Percentiles rank a stretch among this genome's conserved stretches.
Evolutionary conservation across 2,888 invertebrate species (phyloP).

Genomic region (Alloscopus bannaensis): DNA sequence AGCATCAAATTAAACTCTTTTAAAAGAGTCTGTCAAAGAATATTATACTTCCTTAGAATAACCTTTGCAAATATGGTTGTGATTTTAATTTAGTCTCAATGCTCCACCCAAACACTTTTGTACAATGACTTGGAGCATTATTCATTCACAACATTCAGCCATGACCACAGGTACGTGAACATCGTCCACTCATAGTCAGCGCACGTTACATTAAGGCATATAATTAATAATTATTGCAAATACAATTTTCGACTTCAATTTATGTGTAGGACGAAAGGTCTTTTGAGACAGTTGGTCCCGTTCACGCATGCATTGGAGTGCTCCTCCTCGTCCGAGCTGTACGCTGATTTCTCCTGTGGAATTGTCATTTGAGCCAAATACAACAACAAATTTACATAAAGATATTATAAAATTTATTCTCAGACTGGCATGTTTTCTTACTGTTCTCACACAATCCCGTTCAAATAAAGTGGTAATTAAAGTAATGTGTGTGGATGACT

Average conservation of each 20-base stretch:
- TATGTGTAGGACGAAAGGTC: constrained; percentile 69
- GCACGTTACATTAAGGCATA: no score
- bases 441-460: not conserved
- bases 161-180: constrained; percentile 75
- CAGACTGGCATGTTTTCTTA: not conserved
- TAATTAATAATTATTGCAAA: no score
- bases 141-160: constrained; percentile 75
- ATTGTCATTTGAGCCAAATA: constrained; percentile 66
- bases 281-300: constrained; percentile 71
- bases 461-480: not conserved
- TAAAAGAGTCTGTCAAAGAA: constrained; percentile 11
- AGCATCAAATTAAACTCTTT: no score
- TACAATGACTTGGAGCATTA: constrained; percentile 76
- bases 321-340: constrained; percentile 68
- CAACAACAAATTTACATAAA: no score
- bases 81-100: constrained; percentile 75
- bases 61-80: constrained; percentile 13
- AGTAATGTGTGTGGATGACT: no score
- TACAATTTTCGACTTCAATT: constrained; percentile 30
- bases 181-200: no score
- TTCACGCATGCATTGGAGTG: constrained; percentile 73
- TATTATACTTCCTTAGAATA: no score
- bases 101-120: constrained; percentile 74
- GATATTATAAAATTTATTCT: no score
- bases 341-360: constrained; percentile 71